These are phyloP conservation scores for Parelbella ahira DNA, from an alignment of 2,888 invertebrate species.

Conservation along the genomic window DNA sequence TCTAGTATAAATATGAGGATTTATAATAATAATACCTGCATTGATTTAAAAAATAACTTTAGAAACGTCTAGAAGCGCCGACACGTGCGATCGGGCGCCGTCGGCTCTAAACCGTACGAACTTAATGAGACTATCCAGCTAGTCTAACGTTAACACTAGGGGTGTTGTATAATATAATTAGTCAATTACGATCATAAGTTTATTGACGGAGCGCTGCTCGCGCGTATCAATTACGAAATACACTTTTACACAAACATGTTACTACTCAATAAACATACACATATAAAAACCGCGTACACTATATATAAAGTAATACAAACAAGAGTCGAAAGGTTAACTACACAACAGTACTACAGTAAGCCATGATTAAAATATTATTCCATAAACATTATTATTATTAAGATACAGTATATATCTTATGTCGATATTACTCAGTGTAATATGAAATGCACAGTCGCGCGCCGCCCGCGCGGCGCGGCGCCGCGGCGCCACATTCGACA, in stretches of 20 bases:
- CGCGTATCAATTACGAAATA: slow-evolving; percentile 63
- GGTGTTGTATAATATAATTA: slow-evolving; percentile 78
- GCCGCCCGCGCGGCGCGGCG: slow-evolving; percentile 30
- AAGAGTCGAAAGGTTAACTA: slow-evolving; percentile 76
- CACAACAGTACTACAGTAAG: slow-evolving; percentile 78
- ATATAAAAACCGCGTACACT: slow-evolving; percentile 80
- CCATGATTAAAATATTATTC: slow-evolving; percentile 76
- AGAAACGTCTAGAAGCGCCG: slow-evolving; percentile 60
- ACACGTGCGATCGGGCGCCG: slow-evolving; percentile 65
- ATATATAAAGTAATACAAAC: slow-evolving; percentile 78
- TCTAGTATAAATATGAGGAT: slow-evolving; percentile 79
- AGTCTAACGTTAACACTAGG: slow-evolving; percentile 74
- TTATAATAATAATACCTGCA: slow-evolving; percentile 80
- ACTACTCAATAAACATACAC: slow-evolving; percentile 80
- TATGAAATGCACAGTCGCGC: slow-evolving; percentile 53
- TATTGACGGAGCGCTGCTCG: slow-evolving; percentile 49
- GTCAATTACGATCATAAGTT: slow-evolving; percentile 81
- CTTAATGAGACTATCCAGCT: slow-evolving; percentile 56
- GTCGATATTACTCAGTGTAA: slow-evolving; percentile 66
- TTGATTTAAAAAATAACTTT: slow-evolving; percentile 74
- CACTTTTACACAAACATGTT: slow-evolving; percentile 77
- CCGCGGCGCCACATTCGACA: slow-evolving; percentile 60
- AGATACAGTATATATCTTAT: slow-evolving; percentile 70
- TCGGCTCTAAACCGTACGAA: too few relatives aligned
- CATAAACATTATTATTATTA: slow-evolving; percentile 66